These are phyloP conservation scores for Plusia festucae DNA, from an alignment of 2,888 invertebrate species.

Conservation along the genomic window DNA sequence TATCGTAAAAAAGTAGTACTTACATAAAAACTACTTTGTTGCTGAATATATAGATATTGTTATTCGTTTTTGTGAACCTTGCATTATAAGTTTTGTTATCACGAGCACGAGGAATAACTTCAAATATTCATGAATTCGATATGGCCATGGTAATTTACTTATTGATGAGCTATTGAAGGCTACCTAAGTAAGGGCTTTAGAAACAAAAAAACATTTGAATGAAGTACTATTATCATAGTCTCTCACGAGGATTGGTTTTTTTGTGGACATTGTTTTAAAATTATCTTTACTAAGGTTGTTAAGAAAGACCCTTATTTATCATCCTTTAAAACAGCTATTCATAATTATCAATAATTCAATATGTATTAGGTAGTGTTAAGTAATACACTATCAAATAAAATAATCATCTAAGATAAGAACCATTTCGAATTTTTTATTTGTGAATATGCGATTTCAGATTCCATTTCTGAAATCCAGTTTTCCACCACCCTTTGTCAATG, in stretches of 20 bases:
- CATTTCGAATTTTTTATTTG: too few species aligned
- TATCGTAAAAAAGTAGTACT: not conserved
- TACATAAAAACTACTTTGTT: not conserved
- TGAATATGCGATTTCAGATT: too few species aligned
- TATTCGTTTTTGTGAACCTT: conserved; percentile 25
- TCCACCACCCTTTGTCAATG: too few species aligned
- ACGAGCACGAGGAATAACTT: not conserved
- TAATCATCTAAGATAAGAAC: too few species aligned
- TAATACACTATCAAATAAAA: too few species aligned
- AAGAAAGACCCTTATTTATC: not conserved
- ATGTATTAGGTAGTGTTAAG: too few species aligned
- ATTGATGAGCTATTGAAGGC: not conserved
- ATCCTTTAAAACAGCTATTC: too few species aligned
- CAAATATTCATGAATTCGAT: conserved; percentile 22
- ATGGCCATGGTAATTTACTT: conserved; percentile 16
- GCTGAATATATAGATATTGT: conserved; percentile 8
- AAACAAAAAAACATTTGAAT: not conserved
- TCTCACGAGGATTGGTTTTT: not conserved
- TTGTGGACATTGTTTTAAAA: not conserved
- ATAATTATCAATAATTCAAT: too few species aligned
- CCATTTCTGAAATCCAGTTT: too few species aligned
- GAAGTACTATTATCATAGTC: not conserved
- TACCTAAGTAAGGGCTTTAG: not conserved
- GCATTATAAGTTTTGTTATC: conserved; percentile 13
- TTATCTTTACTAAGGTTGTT: not conserved